A percentile compares a stretch with the other conserved stretches of the same genome.
Conservation (phyloP, 2,888 invertebrate genomes). For the Pilophorus perplexus region DNA sequence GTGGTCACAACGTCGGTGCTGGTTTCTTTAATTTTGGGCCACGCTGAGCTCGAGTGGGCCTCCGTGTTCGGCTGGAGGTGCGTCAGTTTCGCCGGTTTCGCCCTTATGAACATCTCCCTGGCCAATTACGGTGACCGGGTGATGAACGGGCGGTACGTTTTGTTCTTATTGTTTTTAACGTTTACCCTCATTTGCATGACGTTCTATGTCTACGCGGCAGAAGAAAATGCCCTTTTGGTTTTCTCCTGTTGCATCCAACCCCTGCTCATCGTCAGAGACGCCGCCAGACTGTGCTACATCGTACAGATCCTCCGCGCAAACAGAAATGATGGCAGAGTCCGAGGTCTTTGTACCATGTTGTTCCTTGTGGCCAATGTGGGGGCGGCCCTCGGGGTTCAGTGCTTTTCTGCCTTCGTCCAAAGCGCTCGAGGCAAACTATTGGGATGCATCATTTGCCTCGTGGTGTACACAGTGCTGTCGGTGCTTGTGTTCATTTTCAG, state of each 20-base stretch:
- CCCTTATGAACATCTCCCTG: not conserved
- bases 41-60: not conserved
- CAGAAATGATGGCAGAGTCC: not conserved
- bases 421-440: not conserved
- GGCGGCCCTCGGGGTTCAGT: not conserved
- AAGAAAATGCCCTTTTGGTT: not conserved
- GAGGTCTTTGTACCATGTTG: not conserved
- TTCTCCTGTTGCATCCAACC: not conserved
- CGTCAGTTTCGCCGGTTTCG: not conserved
- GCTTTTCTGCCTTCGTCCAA: not conserved
- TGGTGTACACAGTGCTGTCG: not conserved
- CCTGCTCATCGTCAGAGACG: constrained; percentile 1
- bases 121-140: constrained; percentile 5
- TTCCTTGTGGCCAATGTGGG: not conserved
- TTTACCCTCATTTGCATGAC: not conserved
- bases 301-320: not conserved
- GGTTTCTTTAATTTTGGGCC: not conserved
- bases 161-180: not conserved
- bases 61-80: not conserved
- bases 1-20: not conserved
- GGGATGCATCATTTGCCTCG: not conserved
- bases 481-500: not conserved
- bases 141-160: not conserved
- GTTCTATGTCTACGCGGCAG: not conserved
- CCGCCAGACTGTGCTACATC: not conserved